These are phyloP conservation scores for Dinoponera quadriceps DNA, from an alignment of 1,140 invertebrate species.

Conservation along the genomic window DNA sequence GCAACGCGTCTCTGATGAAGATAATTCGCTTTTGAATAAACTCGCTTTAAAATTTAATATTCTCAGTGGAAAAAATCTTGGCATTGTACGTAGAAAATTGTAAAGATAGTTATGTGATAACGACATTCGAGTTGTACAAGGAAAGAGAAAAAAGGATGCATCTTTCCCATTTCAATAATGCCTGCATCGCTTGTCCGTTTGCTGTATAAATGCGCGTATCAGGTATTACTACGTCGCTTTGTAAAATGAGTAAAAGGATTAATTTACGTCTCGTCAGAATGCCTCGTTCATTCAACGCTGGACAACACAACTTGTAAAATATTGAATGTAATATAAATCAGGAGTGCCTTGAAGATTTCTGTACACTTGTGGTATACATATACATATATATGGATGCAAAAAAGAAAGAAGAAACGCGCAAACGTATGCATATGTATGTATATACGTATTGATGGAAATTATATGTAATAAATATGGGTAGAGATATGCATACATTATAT, in stretches of 20 bases:
- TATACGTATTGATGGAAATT: constrained; percentile 67
- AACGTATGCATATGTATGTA: constrained; percentile 69
- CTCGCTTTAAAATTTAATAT: constrained; percentile 30
- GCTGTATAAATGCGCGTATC: constrained; percentile 37
- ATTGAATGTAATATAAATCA: constrained; percentile 84
- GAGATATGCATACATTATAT: constrained; percentile 54
- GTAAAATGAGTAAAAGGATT: constrained; percentile 37
- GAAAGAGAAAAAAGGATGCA: constrained; percentile 12
- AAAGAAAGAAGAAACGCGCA: constrained; percentile 61
- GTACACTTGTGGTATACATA: constrained; percentile 66
- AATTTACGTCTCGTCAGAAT: constrained; percentile 51
- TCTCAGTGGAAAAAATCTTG: constrained; percentile 15
- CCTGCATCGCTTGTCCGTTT: constrained; percentile 35
- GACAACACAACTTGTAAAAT: constrained; percentile 84
- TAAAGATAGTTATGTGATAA: constrained; percentile 20
- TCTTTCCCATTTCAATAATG: constrained; percentile 26
- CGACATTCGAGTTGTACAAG: not conserved
- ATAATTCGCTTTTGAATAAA: constrained; percentile 22
- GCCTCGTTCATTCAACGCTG: constrained; percentile 48
- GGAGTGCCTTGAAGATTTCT: constrained; percentile 75
- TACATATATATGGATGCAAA: constrained; percentile 45
- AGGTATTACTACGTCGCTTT: constrained; percentile 5
- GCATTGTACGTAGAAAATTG: constrained; percentile 40
- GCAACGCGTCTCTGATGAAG: not conserved
- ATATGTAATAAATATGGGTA: constrained; percentile 72